A percentile compares a stretch with the other conserved stretches of the same genome.
These are phyloP conservation scores for Andrena trimmerana DNA, from an alignment of 2,888 invertebrate species.

Conservation along the genomic window DNA sequence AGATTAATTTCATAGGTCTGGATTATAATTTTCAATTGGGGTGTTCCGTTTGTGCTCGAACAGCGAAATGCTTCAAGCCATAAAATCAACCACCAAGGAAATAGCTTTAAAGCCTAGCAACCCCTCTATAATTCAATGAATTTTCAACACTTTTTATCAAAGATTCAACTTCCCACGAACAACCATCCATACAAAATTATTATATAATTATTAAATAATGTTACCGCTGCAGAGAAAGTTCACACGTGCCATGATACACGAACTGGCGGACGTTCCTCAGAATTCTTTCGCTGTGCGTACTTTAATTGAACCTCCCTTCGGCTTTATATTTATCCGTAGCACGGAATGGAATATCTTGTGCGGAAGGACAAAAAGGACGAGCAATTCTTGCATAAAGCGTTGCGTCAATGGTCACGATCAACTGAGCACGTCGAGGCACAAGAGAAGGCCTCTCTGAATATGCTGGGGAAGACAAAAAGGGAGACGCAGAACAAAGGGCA, in stretches of 20 bases:
- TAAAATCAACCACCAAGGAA: too few species aligned
- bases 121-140: too few species aligned
- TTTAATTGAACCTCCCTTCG: not conserved
- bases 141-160: too few species aligned
- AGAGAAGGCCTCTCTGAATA: conserved; percentile 21
- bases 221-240: too few species aligned
- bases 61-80: too few species aligned
- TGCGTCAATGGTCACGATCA: conserved; percentile 36
- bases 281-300: not conserved
- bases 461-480: conserved; percentile 23
- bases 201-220: too few species aligned
- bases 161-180: too few species aligned
- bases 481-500: conserved; percentile 13
- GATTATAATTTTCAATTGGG: too few species aligned
- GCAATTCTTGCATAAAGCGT: conserved; percentile 11
- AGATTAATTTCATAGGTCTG: not conserved
- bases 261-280: not conserved
- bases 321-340: not conserved
- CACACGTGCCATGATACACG: too few species aligned
- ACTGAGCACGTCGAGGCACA: conserved; percentile 19
- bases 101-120: too few species aligned
- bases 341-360: conserved; percentile 9
- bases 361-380: conserved; percentile 6
- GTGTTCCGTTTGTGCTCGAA: too few species aligned
- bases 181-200: too few species aligned